Evolutionary conservation across 64 coral and sea anemone species (phyloP).

Genomic region (Cladopsammia gracilis): DNA sequence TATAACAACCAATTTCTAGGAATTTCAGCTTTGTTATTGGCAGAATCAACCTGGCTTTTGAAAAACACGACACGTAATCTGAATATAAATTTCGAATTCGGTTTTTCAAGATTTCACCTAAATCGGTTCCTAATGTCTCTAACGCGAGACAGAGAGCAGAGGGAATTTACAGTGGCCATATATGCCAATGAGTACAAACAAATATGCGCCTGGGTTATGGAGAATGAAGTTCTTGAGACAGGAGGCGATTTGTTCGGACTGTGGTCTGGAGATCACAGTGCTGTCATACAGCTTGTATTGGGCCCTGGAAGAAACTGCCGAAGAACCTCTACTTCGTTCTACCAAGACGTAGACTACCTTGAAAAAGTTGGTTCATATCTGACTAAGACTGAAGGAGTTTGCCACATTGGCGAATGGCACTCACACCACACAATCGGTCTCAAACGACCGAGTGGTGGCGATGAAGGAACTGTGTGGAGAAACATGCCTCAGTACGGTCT

Average conservation of each 20-base stretch:
- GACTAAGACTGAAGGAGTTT: slow-evolving; percentile 66
- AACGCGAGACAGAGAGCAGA: neutral
- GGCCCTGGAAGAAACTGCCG: slow-evolving; percentile 67
- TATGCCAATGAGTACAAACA: slow-evolving; percentile 58
- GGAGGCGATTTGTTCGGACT: slow-evolving; percentile 90
- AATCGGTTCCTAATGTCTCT: neutral
- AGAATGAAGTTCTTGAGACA: slow-evolving; percentile 71
- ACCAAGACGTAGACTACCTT: slow-evolving; percentile 83
- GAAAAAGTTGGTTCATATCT: slow-evolving; percentile 59
- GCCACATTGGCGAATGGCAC: slow-evolving; percentile 94
- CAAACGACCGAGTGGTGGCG: slow-evolving; percentile 67
- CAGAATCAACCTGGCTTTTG: no score
- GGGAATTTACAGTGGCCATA: slow-evolving; percentile 27
- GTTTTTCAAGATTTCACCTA: no score
- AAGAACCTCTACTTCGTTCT: slow-evolving; percentile 57
- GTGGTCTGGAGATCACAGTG: slow-evolving; percentile 64
- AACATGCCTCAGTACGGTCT: slow-evolving; percentile 68
- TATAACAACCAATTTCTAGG: neutral
- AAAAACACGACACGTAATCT: no score
- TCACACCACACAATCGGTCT: slow-evolving; percentile 83
- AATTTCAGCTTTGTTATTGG: neutral
- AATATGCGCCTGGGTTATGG: slow-evolving; percentile 74
- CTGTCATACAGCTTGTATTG: slow-evolving; percentile 76
- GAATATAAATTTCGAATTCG: no score
- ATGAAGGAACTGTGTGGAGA: slow-evolving; percentile 72